A percentile compares a stretch with the other conserved stretches of the same genome.
These are phyloP conservation scores for Serilophus lunatus DNA, from an alignment of 2,113 vertebrate species.

Conservation along the genomic window DNA sequence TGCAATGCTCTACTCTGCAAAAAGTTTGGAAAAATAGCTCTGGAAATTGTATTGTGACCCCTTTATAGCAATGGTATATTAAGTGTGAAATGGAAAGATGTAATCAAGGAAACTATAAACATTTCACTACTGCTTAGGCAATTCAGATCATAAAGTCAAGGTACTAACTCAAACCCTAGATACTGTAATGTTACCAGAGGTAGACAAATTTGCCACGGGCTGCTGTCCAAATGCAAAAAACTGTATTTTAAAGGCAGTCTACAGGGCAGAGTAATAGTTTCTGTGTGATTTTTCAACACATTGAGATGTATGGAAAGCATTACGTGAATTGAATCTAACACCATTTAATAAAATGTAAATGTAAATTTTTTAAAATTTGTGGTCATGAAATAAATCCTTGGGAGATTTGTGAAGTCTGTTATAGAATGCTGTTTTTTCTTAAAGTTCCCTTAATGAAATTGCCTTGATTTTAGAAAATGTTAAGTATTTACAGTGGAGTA, in stretches of 20 bases:
- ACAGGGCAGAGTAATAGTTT: background rate
- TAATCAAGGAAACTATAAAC: background rate
- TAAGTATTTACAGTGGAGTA: background rate
- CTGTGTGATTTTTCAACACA: background rate
- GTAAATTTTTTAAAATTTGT: background rate
- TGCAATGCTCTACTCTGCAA: background rate
- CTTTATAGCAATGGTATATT: background rate
- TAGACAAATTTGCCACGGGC: background rate
- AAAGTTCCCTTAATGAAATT: background rate
- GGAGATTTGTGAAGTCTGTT: background rate
- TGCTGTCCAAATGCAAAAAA: background rate
- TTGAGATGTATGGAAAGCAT: background rate
- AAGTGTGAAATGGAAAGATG: background rate
- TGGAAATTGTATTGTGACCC: background rate
- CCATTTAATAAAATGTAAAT: background rate
- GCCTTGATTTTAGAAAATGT: background rate
- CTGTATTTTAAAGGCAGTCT: background rate
- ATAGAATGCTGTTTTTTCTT: background rate
- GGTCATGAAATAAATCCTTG: background rate
- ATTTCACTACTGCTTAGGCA: background rate
- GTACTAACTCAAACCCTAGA: background rate
- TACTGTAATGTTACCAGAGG: background rate
- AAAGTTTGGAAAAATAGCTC: background rate
- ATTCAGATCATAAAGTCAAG: background rate
- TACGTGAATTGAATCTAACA: background rate